Evolutionary conservation across 2,797 vertebrate species (phyloP).

Genomic region (Lates japonicus): DNA sequence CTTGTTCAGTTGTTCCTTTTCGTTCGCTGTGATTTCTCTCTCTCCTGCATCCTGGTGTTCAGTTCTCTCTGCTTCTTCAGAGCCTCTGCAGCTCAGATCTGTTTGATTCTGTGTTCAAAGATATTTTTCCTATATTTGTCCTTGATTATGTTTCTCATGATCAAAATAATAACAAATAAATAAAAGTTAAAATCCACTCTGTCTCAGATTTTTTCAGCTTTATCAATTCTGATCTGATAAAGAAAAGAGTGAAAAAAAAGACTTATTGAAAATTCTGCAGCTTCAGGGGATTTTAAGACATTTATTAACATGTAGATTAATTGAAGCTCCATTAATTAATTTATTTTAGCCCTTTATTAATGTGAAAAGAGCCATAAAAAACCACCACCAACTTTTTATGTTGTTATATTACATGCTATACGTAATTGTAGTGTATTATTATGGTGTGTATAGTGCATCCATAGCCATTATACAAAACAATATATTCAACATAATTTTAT

Average conservation of each 20-base stretch:
- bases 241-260: too few relatives aligned
- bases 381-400: too few relatives aligned
- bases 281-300: too few relatives aligned
- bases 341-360: too few relatives aligned
- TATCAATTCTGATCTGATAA: not conserved
- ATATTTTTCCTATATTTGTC: conserved; percentile 58
- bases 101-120: conserved; percentile 52
- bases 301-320: not conserved
- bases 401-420: too few relatives aligned
- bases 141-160: conserved; percentile 59
- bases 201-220: not conserved
- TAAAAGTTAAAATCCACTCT: conserved; percentile 8
- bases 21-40: conserved; percentile 20
- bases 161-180: conserved; percentile 60
- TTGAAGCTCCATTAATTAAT: too few relatives aligned
- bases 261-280: not conserved
- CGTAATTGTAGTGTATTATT: too few relatives aligned
- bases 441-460: too few relatives aligned
- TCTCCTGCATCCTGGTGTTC: conserved; percentile 24
- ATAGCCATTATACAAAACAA: too few relatives aligned
- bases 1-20: not conserved
- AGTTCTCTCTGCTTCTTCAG: not conserved
- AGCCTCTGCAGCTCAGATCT: conserved; percentile 1
- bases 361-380: too few relatives aligned
- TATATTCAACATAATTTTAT: too few relatives aligned